Conservation (phyloP, 2,797 vertebrate genomes). For the Syngnathus rostellatus region DNA sequence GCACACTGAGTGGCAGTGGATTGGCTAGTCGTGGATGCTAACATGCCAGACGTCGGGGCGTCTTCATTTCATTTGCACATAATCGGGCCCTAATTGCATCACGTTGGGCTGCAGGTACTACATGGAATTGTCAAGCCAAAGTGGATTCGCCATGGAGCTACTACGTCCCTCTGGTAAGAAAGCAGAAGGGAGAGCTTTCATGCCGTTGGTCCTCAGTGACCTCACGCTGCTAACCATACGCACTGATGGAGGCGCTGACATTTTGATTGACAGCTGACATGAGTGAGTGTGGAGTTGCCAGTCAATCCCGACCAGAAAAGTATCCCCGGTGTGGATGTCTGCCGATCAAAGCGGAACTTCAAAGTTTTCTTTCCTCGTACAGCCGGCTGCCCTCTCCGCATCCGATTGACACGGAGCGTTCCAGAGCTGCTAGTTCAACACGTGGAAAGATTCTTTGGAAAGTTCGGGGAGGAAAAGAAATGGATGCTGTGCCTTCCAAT, state of each 20-base stretch:
- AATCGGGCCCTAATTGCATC: constrained; percentile 82
- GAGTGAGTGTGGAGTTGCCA: constrained; percentile 55
- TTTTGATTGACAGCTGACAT: constrained; percentile 69
- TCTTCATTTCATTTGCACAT: constrained; percentile 65
- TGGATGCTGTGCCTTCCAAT: too few relatives aligned
- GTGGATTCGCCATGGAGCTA: constrained; percentile 46
- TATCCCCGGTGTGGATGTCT: constrained; percentile 41
- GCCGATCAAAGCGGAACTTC: constrained; percentile 33
- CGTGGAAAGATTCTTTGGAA: constrained; percentile 25
- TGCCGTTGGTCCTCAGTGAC: constrained; percentile 42
- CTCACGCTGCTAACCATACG: constrained; percentile 28
- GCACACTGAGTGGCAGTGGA: constrained; percentile 79
- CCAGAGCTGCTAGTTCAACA: constrained; percentile 16
- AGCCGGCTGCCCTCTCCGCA: constrained; percentile 30
- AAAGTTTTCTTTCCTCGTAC: constrained; percentile 26
- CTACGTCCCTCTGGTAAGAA: constrained; percentile 46
- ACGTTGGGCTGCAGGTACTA: constrained; percentile 55
- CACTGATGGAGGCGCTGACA: constrained; percentile 42
- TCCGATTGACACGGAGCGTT: constrained; percentile 42
- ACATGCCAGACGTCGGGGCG: constrained; percentile 77
- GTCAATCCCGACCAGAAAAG: constrained; percentile 47
- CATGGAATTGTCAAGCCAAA: constrained; percentile 37
- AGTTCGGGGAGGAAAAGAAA: constrained; percentile 23
- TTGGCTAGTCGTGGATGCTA: constrained; percentile 85
- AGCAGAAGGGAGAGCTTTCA: constrained; percentile 46